These are phyloP conservation scores for Zaprionus capensis DNA, from an alignment of 1,140 invertebrate genomes.

Conservation along the genomic window DNA sequence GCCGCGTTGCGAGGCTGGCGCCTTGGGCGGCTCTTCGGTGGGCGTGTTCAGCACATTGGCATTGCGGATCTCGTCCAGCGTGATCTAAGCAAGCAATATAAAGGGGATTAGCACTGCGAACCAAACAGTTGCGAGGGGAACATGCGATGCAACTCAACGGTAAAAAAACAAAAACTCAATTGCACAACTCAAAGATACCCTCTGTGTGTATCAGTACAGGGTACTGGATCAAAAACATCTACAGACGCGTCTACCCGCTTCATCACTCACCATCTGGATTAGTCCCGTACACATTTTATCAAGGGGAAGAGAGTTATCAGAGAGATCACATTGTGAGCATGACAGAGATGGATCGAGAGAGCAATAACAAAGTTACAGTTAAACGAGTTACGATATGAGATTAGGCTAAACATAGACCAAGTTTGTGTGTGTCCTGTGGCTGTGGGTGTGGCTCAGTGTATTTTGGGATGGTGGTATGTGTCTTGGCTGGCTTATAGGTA, in stretches of 20 bases:
- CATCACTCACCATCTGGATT: conserved; percentile 74
- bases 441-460: conserved; percentile 7
- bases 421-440: conserved; percentile 14
- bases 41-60: conserved; percentile 83
- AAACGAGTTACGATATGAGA: conserved; percentile 9
- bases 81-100: conserved; percentile 81
- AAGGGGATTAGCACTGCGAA: background rate
- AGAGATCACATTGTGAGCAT: conserved; percentile 55
- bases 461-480: background rate
- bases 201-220: background rate
- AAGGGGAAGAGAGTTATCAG: conserved; percentile 11
- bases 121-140: background rate
- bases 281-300: conserved; percentile 28
- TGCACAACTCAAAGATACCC: conserved; percentile 2
- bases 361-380: conserved; percentile 48
- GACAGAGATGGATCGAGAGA: conserved; percentile 70
- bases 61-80: conserved; percentile 86
- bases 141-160: conserved; percentile 39
- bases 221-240: background rate
- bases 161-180: conserved; percentile 12
- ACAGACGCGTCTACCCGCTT: conserved; percentile 25
- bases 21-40: conserved; percentile 82
- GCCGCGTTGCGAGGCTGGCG: conserved; percentile 85
- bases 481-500: background rate
- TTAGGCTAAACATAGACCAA: background rate